Evolutionary conservation across 2,113 vertebrate genomes (phyloP), one percentile per base, ranked within the genome.

Genomic region (Dipodomys stephensi): DNA sequence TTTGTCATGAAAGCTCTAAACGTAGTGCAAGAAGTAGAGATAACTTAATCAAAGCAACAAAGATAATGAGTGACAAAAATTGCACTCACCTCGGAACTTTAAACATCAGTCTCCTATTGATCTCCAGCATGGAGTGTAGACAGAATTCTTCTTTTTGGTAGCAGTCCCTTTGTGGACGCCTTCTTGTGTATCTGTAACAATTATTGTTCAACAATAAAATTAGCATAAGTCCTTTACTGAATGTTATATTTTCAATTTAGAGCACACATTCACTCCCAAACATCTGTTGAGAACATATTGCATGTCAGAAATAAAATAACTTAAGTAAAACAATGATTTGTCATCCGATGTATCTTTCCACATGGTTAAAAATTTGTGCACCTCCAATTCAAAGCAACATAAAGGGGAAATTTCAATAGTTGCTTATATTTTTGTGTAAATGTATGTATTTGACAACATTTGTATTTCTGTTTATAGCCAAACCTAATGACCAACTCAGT

Each of bases 281-380:
- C 60, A 84, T 93, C 77, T 93, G 13, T 65, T 64, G 78, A 57
- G 65, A 72, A 82, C 44, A 62, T 39, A 92, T 7, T 69, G 78
- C 12, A 18, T 67, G 74, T 53, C 19, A 68, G 62, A 71, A 39
- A 73, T 93, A 80, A 84, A 87, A 81, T 87, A 32, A 89, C 15
- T 85, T 88, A 39, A 69, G 35, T 39, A 71, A 69, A 30, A 68
- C 3, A 22, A 78, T 77, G 78, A 64, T 64, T 90, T 27, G 6
- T 84, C 71, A 80, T n/a, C 18, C 77, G 77, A 78, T 39, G 77
- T 64, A 53, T 35, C 18, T 19, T 78, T 86, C 30, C 30, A 85
- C 60, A 80, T 30, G 28, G 10, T 62, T 71, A 76, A 67, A 93
- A 71, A 32, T 49, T 62, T 12, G 25, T 74, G 4, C 7, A 16